phyloP scores from a whole-genome alignment of 2,797 vertebrate species.

The Girardinus metallicus region DNA sequence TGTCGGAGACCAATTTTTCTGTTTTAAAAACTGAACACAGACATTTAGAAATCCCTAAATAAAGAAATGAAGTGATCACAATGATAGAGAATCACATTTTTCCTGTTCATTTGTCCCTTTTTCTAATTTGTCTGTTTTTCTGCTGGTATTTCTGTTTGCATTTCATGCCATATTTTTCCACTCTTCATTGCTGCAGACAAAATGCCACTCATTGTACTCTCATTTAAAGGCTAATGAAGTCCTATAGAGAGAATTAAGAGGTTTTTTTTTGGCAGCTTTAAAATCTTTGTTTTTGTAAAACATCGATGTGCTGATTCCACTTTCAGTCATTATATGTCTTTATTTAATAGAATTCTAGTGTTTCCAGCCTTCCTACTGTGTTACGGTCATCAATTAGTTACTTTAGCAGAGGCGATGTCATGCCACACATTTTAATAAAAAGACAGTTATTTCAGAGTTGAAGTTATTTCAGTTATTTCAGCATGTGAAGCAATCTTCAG shows the following conservation, averaged over 20 bases:
- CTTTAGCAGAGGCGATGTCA: background rate
- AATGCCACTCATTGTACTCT: background rate
- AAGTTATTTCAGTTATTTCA: background rate
- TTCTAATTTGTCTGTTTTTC: conserved; percentile 38
- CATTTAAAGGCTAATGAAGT: background rate
- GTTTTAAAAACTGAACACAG: conserved; percentile 37
- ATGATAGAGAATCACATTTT: conserved; percentile 8
- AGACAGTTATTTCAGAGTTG: background rate
- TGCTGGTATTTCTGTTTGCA: conserved; percentile 32
- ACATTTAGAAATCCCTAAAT: conserved; percentile 59
- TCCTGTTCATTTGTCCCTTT: conserved; percentile 60
- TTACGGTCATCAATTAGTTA: background rate
- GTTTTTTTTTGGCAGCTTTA: background rate
- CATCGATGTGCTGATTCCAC: background rate
- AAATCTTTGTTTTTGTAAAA: background rate
- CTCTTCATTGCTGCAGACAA: background rate
- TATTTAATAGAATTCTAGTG: background rate
- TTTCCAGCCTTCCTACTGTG: background rate
- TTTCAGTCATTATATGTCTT: background rate
- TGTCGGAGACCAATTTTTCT: conserved; percentile 28
- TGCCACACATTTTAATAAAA: background rate
- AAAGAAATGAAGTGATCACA: conserved; percentile 62
- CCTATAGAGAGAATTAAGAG: background rate
- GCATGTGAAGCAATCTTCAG: background rate
- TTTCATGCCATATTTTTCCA: background rate